Base-by-base conservation (phyloP, 2,113 vertebrate species). In the Sciurus niger region DNA sequence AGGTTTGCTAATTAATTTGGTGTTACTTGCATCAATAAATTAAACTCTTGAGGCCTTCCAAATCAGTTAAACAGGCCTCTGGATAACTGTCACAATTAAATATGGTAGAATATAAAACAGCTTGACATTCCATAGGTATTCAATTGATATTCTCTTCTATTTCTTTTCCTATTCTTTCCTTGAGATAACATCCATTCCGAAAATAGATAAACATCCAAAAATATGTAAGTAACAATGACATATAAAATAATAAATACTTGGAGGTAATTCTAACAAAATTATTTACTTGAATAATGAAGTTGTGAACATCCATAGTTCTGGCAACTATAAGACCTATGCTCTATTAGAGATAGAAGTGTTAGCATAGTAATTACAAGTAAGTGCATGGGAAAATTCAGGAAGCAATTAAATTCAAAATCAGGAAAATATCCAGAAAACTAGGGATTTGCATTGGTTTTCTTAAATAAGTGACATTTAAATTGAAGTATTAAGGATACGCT, bases 51-150 rank as follows among this genome's bases (percentile, higher is more conserved):
- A 74, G 34, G 46, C 24, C n/a, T 74, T 92, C 28, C 25, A 91
- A 87, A n/a, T 80, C 8, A 8, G 12, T 79, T 79, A 32, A 12
- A 20, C 0, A 43, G 51, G n/a, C n/a, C 7, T 30, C 67, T 63
- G 14, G 6, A 28, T 58, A 55, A 13, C 4, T 17, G 3, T 48
- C 10, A 20, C 3, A 84, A 32, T 67, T 40, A 89, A 85, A 40
- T 48, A 13, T 2, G 17, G 67, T 40, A 58, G 32, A 77, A 74
- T 13, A 22, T 10, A 25, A 94, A 87, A 18, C 10, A 90, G 4
- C 30, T 58, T n/a, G 0, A 3, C 18, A 73, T 55, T 37, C 0
- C 25, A 24, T 70, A 76, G 6, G 0, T 14, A n/a, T n/a, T 53
- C 3, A 46, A 53, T 32, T 37, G 63, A 60, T 58, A 25, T 51